Evolutionary conservation across 2,797 vertebrate genomes (phyloP), one percentile per base, ranked within the genome.

Genomic region (Anguilla obscura): DNA sequence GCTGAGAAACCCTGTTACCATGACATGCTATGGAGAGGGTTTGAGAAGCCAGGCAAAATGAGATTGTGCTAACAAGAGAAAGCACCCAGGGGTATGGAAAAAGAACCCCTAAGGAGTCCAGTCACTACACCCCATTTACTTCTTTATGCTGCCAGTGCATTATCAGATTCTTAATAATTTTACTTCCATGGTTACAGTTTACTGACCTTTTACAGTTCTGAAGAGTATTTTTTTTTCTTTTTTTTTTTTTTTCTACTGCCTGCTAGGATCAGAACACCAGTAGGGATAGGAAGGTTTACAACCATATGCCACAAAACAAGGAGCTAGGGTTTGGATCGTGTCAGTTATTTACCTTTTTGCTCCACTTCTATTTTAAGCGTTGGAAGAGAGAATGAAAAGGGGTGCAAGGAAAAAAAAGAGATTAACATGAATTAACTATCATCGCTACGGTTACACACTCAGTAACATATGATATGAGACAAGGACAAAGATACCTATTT

Each of bases 301-400:
- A 97, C 98, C 97, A 98, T 97, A 98, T 98, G 97, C 97, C 98
- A 99, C 98, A 99, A 97, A 97, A 99, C 97, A 98, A 97, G 97
- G 97, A 98, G 97, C 98, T 98, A 97, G 97, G 97, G 96, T 97
- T 98, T 96, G 96, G 97, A 97, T 97, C 95, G 97, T 97, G 95
- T 97, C 97, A 95, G 93, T 98, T 98, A 99, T 99, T 99, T 99
- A 99, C 99, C 99, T 99, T 99, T 99, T 99, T 99, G 99, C 96
- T 99, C 99, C 98, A 99, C 99, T 99, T 99, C 99, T 99, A 99
- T 99, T 99, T 99, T 99, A 98, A 98, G 99, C 98, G 98, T 99
- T 96, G 96, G 98, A 97, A 98, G 98, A 98, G 96, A 99, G 98
- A 97, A 97, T 97, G 96, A 98, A 98, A 98, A 97, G 97, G 79